A percentile compares a stretch with the other conserved stretches of the same genome.
Conservation (phyloP, 2,888 invertebrate species). For the Embidobia sp. region DNA sequence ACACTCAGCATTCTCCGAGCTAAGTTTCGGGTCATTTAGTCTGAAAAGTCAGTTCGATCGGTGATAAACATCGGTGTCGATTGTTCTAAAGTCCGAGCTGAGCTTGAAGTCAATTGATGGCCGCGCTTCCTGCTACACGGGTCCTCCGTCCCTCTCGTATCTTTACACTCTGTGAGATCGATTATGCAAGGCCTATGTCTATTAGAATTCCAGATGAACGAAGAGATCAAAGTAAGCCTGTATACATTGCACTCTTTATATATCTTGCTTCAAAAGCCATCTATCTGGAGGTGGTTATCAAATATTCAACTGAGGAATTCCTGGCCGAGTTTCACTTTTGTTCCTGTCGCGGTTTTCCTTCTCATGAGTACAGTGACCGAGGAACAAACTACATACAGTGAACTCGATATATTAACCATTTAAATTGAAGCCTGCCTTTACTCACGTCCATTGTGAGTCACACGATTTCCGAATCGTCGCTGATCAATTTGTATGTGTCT, state of each 20-base stretch:
- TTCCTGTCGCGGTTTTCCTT: not conserved
- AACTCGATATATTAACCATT: not conserved
- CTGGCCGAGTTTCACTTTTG: not conserved
- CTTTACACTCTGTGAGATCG: not conserved
- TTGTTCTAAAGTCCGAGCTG: not conserved
- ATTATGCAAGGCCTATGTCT: conserved; percentile 1
- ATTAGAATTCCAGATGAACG: conserved; percentile 7
- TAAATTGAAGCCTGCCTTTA: not conserved
- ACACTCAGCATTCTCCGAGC: too few species aligned
- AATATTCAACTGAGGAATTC: not conserved
- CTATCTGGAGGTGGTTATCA: conserved; percentile 1
- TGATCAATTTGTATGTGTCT: not conserved
- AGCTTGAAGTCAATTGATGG: not conserved
- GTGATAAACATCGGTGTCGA: too few species aligned
- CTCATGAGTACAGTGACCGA: not conserved
- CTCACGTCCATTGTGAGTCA: not conserved
- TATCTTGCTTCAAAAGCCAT: conserved; percentile 8
- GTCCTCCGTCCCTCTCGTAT: not conserved
- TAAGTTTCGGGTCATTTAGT: too few species aligned
- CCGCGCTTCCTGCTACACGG: not conserved
- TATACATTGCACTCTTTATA: conserved; percentile 7
- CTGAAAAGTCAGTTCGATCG: too few species aligned
- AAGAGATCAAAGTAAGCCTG: not conserved
- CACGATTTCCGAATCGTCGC: not conserved
- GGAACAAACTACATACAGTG: conserved; percentile 4